Percentiles rank a stretch among this genome's conserved stretches.
These are phyloP conservation scores for Muscicapa comitata DNA, from an alignment of 2,797 vertebrate genomes.

Conservation along the genomic window DNA sequence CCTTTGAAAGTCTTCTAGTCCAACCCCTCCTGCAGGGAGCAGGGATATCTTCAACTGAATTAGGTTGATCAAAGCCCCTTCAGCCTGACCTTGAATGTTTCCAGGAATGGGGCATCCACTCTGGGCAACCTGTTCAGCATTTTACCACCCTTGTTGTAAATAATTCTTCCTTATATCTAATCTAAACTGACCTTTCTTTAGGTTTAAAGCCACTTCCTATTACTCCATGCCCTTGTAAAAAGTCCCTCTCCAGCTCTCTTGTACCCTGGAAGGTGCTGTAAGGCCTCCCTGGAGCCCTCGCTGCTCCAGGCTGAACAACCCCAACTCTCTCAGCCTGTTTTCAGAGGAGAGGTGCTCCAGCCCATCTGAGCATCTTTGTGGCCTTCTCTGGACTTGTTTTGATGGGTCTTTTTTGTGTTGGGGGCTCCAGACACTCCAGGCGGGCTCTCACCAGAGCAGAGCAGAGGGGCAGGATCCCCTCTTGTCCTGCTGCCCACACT, in stretches of 20 bases:
- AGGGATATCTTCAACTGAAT: neutral
- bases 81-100: neutral
- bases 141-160: neutral
- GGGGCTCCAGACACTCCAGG: neutral
- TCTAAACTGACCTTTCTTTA: neutral
- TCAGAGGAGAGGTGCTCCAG: neutral
- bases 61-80: neutral
- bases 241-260: neutral
- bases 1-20: neutral
- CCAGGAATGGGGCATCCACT: neutral
- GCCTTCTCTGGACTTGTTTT: neutral
- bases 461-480: neutral
- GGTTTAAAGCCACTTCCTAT: neutral
- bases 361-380: neutral
- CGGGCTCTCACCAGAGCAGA: neutral
- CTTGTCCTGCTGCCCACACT: neutral
- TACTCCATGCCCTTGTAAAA: neutral
- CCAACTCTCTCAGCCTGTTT: neutral
- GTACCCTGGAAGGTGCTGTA: neutral
- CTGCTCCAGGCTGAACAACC: neutral
- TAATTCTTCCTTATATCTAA: neutral
- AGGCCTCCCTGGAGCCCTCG: neutral
- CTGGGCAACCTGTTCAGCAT: neutral
- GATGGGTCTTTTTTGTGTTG: neutral
- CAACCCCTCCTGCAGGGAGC: neutral